Percentiles rank a stretch among this genome's conserved stretches.
phyloP scores from a whole-genome alignment of 2,888 invertebrate species.

The Myopa tessellatipennis region DNA sequence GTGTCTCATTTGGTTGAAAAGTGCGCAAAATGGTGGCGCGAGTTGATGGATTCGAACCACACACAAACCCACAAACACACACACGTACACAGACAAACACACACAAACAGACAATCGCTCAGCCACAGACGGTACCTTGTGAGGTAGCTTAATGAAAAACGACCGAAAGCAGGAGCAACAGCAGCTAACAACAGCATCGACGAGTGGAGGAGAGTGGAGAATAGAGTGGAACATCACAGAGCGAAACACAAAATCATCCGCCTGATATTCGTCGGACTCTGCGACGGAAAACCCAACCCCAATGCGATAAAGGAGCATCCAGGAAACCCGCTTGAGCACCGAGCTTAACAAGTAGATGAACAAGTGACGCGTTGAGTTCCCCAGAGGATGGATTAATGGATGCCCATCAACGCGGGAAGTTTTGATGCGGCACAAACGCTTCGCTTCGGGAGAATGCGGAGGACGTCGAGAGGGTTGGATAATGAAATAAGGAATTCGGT shows the following conservation, averaged over 20 bases:
- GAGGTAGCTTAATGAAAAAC: slow-evolving; percentile 24
- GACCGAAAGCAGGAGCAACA: not conserved
- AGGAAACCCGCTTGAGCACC: not conserved
- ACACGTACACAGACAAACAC: not conserved
- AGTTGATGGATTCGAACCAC: slow-evolving; percentile 1
- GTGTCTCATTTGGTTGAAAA: slow-evolving; percentile 3
- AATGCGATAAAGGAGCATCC: not conserved
- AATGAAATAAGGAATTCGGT: slow-evolving; percentile 9
- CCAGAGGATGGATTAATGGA: slow-evolving; percentile 5
- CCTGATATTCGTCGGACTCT: not conserved
- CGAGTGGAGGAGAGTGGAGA: not conserved
- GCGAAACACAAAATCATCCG: not conserved
- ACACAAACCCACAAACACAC: not conserved
- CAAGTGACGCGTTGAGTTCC: slow-evolving; percentile 14
- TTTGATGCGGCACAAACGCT: not conserved
- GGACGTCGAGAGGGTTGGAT: not conserved
- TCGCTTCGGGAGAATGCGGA: not conserved
- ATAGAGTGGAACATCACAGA: no score
- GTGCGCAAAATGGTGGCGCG: slow-evolving; percentile 19
- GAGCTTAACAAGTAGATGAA: not conserved
- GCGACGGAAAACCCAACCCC: not conserved
- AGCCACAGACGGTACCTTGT: not conserved
- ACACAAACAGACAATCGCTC: not conserved
- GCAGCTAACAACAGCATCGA: not conserved
- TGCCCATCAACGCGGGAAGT: slow-evolving; percentile 4